Conservation (phyloP, 2,888 invertebrate species). For the Plutella xylostella region DNA sequence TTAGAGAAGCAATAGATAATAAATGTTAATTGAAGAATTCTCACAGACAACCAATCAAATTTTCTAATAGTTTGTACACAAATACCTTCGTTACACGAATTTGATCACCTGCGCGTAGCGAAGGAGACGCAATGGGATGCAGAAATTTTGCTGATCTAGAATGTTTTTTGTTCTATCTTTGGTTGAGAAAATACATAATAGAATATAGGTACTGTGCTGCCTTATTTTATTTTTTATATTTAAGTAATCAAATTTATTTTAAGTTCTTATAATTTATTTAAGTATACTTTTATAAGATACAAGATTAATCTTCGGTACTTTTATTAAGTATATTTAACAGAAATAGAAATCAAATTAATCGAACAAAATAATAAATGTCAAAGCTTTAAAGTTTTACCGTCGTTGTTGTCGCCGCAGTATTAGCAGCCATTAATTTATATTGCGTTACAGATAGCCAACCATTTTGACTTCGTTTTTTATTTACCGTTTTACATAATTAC, state of each 20-base stretch:
- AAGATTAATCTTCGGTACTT: no score
- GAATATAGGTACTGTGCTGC: no score
- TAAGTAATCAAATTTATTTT: no score
- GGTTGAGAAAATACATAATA: no score
- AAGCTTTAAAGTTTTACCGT: constrained; percentile 47
- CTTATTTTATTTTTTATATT: no score
- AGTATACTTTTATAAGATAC: no score
- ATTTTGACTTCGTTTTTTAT: constrained; percentile 45
- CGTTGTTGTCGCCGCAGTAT: constrained; percentile 34
- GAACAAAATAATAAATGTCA: constrained; percentile 21
- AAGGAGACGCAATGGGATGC: no score
- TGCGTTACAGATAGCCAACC: constrained; percentile 60
- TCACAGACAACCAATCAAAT: background rate
- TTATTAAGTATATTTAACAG: no score
- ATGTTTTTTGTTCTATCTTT: no score
- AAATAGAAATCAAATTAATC: background rate
- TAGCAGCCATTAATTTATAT: constrained; percentile 57
- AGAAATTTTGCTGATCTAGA: no score
- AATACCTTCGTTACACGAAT: background rate
- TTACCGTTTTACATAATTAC: constrained; percentile 65
- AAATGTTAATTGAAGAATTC: background rate
- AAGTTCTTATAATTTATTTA: no score
- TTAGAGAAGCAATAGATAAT: background rate
- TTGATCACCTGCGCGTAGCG: no score
- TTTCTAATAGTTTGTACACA: background rate